phyloP scores from a whole-genome alignment of 1,140 invertebrate species.

The Adoxophyes honmai region DNA sequence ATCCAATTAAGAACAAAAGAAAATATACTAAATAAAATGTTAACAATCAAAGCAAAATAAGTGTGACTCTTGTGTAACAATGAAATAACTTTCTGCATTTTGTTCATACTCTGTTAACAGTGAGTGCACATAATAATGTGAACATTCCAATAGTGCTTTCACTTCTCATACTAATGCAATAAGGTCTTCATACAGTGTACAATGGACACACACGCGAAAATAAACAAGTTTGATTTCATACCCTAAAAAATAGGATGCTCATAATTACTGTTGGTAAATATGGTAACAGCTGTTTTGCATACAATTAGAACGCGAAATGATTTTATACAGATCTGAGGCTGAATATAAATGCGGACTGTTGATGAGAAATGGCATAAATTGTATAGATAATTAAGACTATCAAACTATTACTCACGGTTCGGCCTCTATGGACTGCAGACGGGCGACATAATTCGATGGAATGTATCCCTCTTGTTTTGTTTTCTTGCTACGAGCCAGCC shows the following conservation, averaged over 20 bases:
- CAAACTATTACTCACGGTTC: slow-evolving; percentile 92
- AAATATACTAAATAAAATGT: too few relatives aligned
- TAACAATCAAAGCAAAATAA: neutral
- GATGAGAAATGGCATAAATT: slow-evolving; percentile 5
- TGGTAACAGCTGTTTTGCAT: slow-evolving; percentile 20
- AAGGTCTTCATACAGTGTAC: slow-evolving; percentile 11
- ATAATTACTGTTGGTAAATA: slow-evolving; percentile 15
- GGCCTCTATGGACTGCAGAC: slow-evolving; percentile 98
- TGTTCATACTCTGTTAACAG: slow-evolving; percentile 41
- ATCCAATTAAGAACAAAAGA: too few relatives aligned
- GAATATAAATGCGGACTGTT: neutral
- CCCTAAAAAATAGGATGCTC: slow-evolving; percentile 12
- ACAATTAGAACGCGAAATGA: neutral
- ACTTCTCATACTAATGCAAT: slow-evolving; percentile 49
- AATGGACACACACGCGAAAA: slow-evolving; percentile 10
- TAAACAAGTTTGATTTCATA: slow-evolving; percentile 15
- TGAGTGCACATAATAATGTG: slow-evolving; percentile 48
- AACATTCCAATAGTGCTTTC: slow-evolving; percentile 52
- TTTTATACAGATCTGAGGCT: neutral
- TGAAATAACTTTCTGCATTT: slow-evolving; percentile 22
- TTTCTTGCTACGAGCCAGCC: slow-evolving; percentile 96
- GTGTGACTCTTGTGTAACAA: slow-evolving; percentile 9
- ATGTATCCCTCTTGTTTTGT: slow-evolving; percentile 98
- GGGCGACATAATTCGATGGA: slow-evolving; percentile 99
- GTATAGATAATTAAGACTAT: neutral